Evolutionary conservation across 2,113 vertebrate genomes (phyloP), one percentile per base, ranked within the genome.

Genomic region (Otocyon megalotis): DNA sequence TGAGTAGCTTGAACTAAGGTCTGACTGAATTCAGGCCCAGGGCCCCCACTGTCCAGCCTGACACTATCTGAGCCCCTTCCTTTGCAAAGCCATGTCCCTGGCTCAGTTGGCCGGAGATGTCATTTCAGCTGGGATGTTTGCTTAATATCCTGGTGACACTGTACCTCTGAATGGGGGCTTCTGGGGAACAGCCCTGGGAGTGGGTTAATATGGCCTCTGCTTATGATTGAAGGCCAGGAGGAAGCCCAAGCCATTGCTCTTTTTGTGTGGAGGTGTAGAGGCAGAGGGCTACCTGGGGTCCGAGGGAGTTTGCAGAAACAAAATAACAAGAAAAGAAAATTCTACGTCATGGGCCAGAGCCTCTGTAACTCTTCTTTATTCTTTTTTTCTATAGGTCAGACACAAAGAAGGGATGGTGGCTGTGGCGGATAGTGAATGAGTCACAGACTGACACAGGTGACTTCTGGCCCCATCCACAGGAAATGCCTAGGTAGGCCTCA

Each of bases 331-430:
- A n/a, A 60, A 48, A 74, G 20, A 65, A 60, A 76, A 50, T 56
- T 37, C 56, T 0, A 1, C 30, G 32, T 15, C 32, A 4, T 4
- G 2, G 19, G 2, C 15, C 30, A 5, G 22, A 43, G 8, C 0
- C 32, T 69, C n/a, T 50, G 1, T 15, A 24, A 30, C 15, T 35
- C 12, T 11, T 72, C 28, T 72, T 87, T 60, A 30, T 82, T 37
- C 43, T 50, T 79, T 92, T 37, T 28, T 90, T 24, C 60, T 67
- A 19, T 48, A 12, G 71, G 6, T 65, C 74, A 90, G 56, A 7
- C 37, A 60, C n/a, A 83, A 56, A 62, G 50, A 43, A 48, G 35
- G 90, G 28, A 24, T 30, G 4, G 53, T 11, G 35, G 4, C n/a
- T 11, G 3, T 58, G 77, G 32, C 43, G 24, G 37, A 0, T 7